Percentiles rank a stretch among this genome's conserved stretches.
These are phyloP conservation scores for Peromyscus leucopus DNA, from an alignment of 2,113 vertebrate genomes.

Conservation along the genomic window DNA sequence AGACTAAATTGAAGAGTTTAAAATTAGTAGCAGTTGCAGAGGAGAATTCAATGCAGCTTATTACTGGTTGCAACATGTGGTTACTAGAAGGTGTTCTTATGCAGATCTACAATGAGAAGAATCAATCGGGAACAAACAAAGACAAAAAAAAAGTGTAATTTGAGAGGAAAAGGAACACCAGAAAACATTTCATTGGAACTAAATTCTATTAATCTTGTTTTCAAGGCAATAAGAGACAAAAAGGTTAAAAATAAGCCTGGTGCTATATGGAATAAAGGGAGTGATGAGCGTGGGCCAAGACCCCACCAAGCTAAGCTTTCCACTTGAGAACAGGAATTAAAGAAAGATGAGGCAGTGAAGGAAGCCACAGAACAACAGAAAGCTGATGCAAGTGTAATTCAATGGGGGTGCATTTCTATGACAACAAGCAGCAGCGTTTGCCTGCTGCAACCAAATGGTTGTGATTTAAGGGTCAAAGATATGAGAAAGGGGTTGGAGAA, in stretches of 20 bases:
- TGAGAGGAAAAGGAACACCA: neutral
- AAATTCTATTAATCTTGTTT: neutral
- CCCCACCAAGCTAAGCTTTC: neutral
- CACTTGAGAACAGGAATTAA: neutral
- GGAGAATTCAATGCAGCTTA: neutral
- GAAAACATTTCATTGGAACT: neutral
- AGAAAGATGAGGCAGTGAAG: neutral
- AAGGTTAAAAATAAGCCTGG: neutral
- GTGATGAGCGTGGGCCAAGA: neutral
- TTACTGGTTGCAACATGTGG: neutral
- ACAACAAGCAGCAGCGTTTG: neutral
- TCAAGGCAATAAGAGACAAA: neutral
- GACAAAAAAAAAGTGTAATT: neutral
- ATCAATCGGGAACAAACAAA: neutral
- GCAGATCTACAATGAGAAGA: neutral
- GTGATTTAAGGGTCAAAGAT: neutral
- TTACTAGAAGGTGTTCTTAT: neutral
- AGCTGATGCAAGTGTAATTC: neutral
- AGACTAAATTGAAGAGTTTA: neutral
- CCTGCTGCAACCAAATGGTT: neutral
- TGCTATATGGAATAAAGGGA: neutral
- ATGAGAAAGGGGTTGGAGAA: neutral
- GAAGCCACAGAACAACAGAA: neutral
- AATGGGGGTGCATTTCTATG: neutral
- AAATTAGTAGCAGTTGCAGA: neutral